Evolutionary conservation across 2,113 vertebrate species (phyloP).

Genomic region (Pelusios castaneus): DNA sequence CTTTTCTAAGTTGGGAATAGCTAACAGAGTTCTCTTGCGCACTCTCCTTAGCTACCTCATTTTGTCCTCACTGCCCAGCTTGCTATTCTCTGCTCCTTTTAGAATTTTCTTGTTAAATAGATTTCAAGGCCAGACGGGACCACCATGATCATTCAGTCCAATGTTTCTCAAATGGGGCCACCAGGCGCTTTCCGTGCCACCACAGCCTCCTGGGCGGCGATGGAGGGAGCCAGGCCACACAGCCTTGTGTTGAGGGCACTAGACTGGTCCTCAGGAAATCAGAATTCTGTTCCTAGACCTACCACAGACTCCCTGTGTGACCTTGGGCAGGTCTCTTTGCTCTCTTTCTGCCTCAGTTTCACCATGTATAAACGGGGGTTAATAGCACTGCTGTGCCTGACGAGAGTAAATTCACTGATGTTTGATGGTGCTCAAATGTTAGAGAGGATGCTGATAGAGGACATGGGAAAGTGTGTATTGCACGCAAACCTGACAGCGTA

Average conservation of each 20-base stretch:
- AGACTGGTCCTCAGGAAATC: not conserved
- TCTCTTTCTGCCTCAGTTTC: not conserved
- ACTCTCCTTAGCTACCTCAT: not conserved
- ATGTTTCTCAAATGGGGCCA: too few relatives aligned
- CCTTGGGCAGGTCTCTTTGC: not conserved
- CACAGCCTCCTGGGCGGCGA: too few relatives aligned
- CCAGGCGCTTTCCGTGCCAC: too few relatives aligned
- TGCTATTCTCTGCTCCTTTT: not conserved
- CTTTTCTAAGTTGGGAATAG: too few relatives aligned
- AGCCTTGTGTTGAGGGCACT: not conserved
- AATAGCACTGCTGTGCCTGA: not conserved
- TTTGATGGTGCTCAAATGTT: not conserved
- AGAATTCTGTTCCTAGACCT: not conserved
- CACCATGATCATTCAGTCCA: not conserved
- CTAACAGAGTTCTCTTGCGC: not conserved
- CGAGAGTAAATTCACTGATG: not conserved
- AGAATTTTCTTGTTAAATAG: not conserved
- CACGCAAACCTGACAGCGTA: not conserved
- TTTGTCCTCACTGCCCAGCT: not conserved
- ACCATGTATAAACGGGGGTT: not conserved
- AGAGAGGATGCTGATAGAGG: not conserved
- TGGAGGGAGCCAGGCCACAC: too few relatives aligned
- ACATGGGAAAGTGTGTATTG: not conserved
- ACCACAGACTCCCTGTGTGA: not conserved
- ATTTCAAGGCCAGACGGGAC: not conserved